These are phyloP conservation scores for Pyrocephalus nanus DNA, from an alignment of 2,797 vertebrate genomes.

Conservation along the genomic window DNA sequence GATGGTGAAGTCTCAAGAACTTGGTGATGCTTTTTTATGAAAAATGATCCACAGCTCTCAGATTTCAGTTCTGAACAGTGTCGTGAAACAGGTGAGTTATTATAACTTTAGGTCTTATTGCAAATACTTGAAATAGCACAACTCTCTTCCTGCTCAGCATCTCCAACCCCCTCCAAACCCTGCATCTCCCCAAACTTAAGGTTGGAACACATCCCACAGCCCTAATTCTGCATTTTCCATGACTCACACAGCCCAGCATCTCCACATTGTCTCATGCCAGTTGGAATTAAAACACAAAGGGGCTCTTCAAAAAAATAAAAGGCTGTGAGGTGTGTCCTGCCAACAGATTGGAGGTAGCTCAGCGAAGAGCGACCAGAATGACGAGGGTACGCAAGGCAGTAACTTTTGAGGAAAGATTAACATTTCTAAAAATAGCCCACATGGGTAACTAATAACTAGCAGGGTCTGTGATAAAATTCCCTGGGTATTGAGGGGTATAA, in stretches of 20 bases:
- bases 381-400: neutral
- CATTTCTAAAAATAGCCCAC: conserved; percentile 10
- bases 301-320: neutral
- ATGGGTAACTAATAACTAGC: neutral
- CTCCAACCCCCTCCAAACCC: neutral
- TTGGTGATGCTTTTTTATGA: neutral
- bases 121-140: neutral
- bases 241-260: neutral
- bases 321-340: neutral
- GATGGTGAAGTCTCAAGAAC: neutral
- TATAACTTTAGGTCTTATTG: neutral
- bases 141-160: neutral
- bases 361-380: neutral
- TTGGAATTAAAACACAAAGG: neutral
- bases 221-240: neutral
- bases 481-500: neutral
- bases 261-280: neutral
- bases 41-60: neutral
- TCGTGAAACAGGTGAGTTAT: neutral
- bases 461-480: conserved; percentile 7
- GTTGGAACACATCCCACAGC: neutral
- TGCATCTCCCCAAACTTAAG: neutral
- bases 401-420: conserved; percentile 56
- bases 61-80: neutral
- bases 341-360: neutral